Conservation (phyloP, 1,140 invertebrate species). For the Drosophila fuyamai region DNA sequence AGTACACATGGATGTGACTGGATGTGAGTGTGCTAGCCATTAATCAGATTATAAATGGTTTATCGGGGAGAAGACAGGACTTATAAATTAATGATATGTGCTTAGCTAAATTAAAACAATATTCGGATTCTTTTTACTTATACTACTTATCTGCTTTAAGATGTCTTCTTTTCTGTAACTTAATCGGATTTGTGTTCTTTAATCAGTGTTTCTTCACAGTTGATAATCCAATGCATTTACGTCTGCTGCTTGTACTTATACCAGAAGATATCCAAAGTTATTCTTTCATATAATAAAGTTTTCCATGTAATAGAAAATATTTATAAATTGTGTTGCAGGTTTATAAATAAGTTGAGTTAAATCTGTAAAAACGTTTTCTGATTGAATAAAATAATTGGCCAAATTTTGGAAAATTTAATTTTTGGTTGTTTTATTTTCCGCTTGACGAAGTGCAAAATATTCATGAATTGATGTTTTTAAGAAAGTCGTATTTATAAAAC, state of each 20-base stretch:
- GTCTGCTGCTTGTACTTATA: too few species aligned
- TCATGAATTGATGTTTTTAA: not conserved
- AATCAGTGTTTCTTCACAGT: not conserved
- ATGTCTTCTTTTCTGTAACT: not conserved
- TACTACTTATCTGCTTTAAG: not conserved
- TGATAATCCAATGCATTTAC: not conserved
- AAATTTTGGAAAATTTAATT: not conserved
- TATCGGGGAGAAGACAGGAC: slow-evolving; percentile 11
- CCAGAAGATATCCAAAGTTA: too few species aligned
- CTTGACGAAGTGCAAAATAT: not conserved
- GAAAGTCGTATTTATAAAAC: not conserved
- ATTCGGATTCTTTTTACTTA: not conserved
- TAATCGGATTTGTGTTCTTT: not conserved
- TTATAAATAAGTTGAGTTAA: too few species aligned
- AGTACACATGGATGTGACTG: slow-evolving; percentile 6
- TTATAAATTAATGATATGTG: slow-evolving; percentile 32
- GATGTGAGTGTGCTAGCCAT: slow-evolving; percentile 21
- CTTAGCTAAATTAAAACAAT: slow-evolving; percentile 16
- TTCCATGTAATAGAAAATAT: too few species aligned
- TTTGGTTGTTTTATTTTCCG: not conserved
- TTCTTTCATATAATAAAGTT: too few species aligned
- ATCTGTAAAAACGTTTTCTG: too few species aligned
- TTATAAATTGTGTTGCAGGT: too few species aligned
- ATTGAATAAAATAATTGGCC: too few species aligned
- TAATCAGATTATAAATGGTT: slow-evolving; percentile 46